Conservation (phyloP, 2,888 invertebrate genomes). For the Glaucopsyche alexis region DNA sequence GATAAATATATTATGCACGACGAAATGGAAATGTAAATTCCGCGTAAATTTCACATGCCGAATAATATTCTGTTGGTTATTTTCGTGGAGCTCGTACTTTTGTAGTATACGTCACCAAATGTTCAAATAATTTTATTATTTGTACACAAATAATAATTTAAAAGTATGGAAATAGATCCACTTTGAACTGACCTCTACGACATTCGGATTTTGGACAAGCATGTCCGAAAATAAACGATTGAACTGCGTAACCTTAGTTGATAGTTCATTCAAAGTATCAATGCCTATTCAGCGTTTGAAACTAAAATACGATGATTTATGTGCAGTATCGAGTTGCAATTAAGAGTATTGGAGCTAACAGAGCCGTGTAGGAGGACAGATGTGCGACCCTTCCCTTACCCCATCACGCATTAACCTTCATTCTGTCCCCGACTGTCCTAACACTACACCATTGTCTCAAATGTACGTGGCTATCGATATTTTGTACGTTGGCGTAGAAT, state of each 20-base stretch:
- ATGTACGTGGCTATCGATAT: constrained; percentile 32
- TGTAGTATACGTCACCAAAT: neutral
- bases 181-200: neutral
- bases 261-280: neutral
- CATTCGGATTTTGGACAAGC: neutral
- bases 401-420: constrained; percentile 63
- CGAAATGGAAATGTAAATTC: constrained; percentile 26
- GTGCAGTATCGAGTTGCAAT: constrained; percentile 74
- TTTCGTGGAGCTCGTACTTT: neutral
- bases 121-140: neutral
- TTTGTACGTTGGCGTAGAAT: constrained; percentile 8
- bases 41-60: constrained; percentile 11
- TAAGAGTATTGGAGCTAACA: constrained; percentile 71
- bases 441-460: constrained; percentile 39
- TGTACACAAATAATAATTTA: no score
- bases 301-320: constrained; percentile 45
- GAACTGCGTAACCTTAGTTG: neutral
- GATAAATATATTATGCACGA: constrained; percentile 21
- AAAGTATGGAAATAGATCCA: no score
- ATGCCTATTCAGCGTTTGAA: constrained; percentile 25
- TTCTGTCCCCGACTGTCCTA: constrained; percentile 43
- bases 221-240: neutral
- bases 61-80: neutral
- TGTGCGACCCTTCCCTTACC: constrained; percentile 68
- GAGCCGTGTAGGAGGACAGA: constrained; percentile 69